Percentiles rank a stretch among this genome's conserved stretches.
Evolutionary conservation across 1,140 invertebrate genomes (phyloP).

Genomic region (Theocolax elegans): DNA sequence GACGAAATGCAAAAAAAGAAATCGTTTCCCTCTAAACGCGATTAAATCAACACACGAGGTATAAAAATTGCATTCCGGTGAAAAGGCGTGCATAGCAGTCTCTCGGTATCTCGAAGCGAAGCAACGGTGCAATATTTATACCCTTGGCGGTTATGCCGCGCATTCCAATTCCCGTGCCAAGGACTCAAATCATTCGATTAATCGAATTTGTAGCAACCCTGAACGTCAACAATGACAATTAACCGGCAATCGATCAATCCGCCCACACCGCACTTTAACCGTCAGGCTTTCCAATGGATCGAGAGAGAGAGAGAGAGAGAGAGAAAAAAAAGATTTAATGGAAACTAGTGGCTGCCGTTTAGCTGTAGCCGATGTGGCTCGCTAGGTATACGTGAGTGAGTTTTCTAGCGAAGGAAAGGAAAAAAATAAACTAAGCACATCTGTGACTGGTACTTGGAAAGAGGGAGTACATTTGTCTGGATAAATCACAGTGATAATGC

Average conservation of each 20-base stretch:
- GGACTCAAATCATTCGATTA: slow-evolving; percentile 52
- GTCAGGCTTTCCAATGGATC: not conserved
- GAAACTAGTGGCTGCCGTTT: slow-evolving; percentile 1
- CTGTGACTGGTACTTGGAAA: not conserved
- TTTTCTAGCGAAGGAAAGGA: no score
- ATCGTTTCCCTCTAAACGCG: slow-evolving; percentile 5
- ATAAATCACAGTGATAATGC: slow-evolving; percentile 4
- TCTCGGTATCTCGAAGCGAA: not conserved
- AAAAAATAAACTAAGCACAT: no score
- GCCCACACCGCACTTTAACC: slow-evolving; percentile 39
- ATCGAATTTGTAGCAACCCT: slow-evolving; percentile 54
- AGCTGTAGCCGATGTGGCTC: no score
- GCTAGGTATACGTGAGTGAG: no score
- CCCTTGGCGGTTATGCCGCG: not conserved
- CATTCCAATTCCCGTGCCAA: slow-evolving; percentile 39
- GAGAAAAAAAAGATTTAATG: slow-evolving; percentile 6
- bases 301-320: not conserved
- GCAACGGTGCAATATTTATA: slow-evolving; percentile 12
- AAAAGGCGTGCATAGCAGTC: not conserved
- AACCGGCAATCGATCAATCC: slow-evolving; percentile 54
- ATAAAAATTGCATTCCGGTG: slow-evolving; percentile 12
- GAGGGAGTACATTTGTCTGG: not conserved
- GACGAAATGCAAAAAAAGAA: not conserved
- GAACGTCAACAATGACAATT: slow-evolving; percentile 54
- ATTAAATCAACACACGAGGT: slow-evolving; percentile 7